Evolutionary conservation across 2,888 invertebrate species (phyloP), one percentile per base, ranked within the genome.

Genomic region (Dryomyza anilis): DNA sequence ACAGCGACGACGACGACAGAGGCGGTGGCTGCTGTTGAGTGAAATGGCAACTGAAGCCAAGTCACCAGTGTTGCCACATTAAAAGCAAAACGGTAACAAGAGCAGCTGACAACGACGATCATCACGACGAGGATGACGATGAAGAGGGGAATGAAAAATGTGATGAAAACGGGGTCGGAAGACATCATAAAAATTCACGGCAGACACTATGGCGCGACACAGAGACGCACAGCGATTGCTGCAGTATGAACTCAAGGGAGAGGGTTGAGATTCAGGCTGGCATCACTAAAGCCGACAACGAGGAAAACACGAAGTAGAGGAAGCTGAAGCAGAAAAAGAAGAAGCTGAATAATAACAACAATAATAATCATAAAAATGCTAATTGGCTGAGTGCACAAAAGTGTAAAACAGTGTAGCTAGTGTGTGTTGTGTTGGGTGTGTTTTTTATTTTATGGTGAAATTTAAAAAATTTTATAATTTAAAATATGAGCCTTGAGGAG

Each of bases 161-260:
- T 19, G 30, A 57, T 27, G 61, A 48, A 53, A 56, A 43, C 50
- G 21, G 23, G 25, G 50, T 30, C 48, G 25, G 19, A 43, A 29
- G 27, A 56, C 45, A 39, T 58, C 29, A 48, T 21, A 55, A 56
- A 23, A 19, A 43, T 64, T 67, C 66, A 12, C 29, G 36, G 52
- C 52, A 58, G 63, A 64, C 63, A 29, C 39, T 50, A 50, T 27
- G 63, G 63, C 63, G 63, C 63, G 63, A 45, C 58, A 58, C 21
- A 43, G 43, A 52, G 63, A 52, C 63, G 39, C 25, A n/a, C 29
- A n/a, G 1, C 2, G 27, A 14, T 16, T n/a, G 27, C 14, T 27
- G 25, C 10, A 14, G 14, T 16, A 52, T 8, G 23, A 52, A 25
- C n/a, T n/a, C n/a, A n/a, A n/a, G n/a, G n/a, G n/a, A n/a, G n/a